Evolutionary conservation across 2,888 invertebrate genomes (phyloP), one percentile per base, ranked within the genome.

Genomic region (Apamea crenata): DNA sequence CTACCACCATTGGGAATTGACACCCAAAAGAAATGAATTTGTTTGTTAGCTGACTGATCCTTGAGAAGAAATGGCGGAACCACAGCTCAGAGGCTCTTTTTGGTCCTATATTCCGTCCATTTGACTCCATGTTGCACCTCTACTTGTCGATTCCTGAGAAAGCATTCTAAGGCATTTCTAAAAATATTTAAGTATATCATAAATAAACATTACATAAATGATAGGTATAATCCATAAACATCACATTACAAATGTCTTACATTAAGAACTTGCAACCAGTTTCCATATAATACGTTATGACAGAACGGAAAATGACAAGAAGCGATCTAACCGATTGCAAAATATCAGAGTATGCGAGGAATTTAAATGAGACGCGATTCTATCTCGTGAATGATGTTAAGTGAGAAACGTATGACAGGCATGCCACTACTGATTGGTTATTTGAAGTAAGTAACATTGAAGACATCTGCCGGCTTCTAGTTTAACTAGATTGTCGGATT

Each of bases 331-430:
- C 68, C 74, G 86, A 87, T 85, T 81, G 80, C 63, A 67, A 70
- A 71, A 61, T 72, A 74, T 80, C 84, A 50, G 56, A 81, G 78
- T 74, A 84, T 75, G 87, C 81, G 29, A 63, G 72, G 87, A 86
- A 86, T 87, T 85, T 84, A 81, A 86, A 86, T 86, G 84, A 87
- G 67, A 69, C 63, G 69, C 82, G 86, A 88, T 87, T 77, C 76
- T 86, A 89, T 85, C 87, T 80, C 32, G 70, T 77, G 68, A 78
- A 82, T 72, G 86, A 85, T 85, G 77, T 69, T 44, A 73, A 77
- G 80, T 77, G 88, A 80, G 77, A 71, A 79, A 78, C 83, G 77
- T 85, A 53, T 75, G 85, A 75, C 81, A 72, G 76, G 80, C 73
- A 80, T 88, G 88, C 78, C 77, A 81, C 74, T 77, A 72, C 53